Base-by-base conservation (phyloP, 2,113 vertebrate species). In the Bostrychus sinensis region DNA sequence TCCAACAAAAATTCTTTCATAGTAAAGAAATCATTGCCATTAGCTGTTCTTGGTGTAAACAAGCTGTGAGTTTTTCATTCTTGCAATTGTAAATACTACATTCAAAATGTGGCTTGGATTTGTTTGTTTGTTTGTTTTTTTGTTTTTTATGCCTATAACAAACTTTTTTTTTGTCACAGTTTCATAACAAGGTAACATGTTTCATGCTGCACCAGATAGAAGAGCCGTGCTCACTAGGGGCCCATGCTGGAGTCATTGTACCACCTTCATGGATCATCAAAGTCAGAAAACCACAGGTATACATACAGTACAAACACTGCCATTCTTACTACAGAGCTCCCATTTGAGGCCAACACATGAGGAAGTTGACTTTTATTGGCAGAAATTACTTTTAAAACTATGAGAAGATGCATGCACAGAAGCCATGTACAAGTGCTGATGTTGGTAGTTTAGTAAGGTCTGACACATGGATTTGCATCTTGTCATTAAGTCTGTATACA, bases 191-290 rank as follows among this genome's bases (percentile, higher is more conserved):
- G 91, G 97, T 99, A 87, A 98, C 96, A 67, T 99, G 97, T 88
- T 99, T 98, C 93, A 95, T 98, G 96, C 91, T 99, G 76, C 97
- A 98, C 73, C 97, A 99, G 80, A 98, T 99, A 0, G 96, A 98
- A 88, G 96, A 98, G 89, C 94, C 96, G 0, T 98, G 96, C 86
- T 96, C 96, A 14, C 88, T 98, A 70, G 96, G 96, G 72, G 96
- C 95, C 53, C 96, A 98, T 0, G 96, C 96, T 2, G 96, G 94
- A 70, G 96, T 98, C 53, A 98, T 98, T 66, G 92, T 98, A 22
- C 96, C 96, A 0, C 96, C 96, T 11, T 97, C 96, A n/a, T 98
- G 96, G 96, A 98, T 98, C 92, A 96, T 98, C 93, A 98, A 97
- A 95, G 95, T 98, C 93, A 95, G 95, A 92, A 98, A 96, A 90